Percentiles rank a stretch among this genome's conserved stretches.
phyloP scores from a whole-genome alignment of 2,113 vertebrate species.

The Notiomystis cincta region DNA sequence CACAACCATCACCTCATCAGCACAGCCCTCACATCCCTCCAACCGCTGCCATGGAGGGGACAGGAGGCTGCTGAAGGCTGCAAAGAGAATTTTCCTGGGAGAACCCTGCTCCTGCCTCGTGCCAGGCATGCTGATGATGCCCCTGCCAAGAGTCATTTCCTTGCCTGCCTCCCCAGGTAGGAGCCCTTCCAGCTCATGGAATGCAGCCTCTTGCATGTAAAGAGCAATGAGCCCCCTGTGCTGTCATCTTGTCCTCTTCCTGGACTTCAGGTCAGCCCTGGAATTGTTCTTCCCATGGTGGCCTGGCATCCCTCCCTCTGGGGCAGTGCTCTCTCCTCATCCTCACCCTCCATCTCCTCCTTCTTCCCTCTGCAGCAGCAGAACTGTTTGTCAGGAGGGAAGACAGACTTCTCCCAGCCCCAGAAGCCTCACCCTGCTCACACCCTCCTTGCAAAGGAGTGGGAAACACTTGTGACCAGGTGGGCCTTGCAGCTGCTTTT shows the following conservation, averaged over 20 bases:
- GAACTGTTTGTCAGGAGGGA: background rate
- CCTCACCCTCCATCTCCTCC: background rate
- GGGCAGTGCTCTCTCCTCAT: background rate
- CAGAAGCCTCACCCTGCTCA: background rate
- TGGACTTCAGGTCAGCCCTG: background rate
- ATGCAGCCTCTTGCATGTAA: background rate
- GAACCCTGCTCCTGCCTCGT: background rate
- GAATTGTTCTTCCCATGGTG: background rate
- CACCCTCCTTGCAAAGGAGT: background rate
- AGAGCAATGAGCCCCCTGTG: background rate
- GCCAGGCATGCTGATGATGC: slow-evolving; percentile 21
- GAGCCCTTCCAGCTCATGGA: background rate
- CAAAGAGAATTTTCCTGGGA: slow-evolving; percentile 7
- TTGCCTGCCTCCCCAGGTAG: background rate
- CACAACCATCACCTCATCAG: background rate
- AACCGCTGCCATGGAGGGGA: background rate
- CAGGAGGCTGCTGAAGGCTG: background rate
- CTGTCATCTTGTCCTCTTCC: rapidly evolving
- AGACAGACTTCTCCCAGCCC: background rate
- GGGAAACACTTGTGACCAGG: background rate
- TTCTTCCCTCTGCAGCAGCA: background rate
- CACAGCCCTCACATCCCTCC: background rate
- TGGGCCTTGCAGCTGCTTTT: background rate
- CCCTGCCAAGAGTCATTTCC: background rate
- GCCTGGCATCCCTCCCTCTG: background rate